Conservation (phyloP, 2,113 vertebrate genomes). For the Sebastes fasciatus region DNA sequence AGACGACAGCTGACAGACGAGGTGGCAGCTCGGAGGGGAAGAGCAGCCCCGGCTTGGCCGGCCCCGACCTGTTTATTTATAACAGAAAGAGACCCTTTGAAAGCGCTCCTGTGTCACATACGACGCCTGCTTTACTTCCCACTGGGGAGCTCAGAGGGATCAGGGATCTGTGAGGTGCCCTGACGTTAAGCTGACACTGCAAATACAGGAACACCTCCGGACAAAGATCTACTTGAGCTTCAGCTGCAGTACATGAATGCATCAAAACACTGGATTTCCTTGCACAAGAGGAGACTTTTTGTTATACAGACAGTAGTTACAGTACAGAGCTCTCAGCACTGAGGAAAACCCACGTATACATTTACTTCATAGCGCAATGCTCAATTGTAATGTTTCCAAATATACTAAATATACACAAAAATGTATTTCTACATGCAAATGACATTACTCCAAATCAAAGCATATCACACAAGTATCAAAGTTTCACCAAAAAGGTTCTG, state of each 20-base stretch:
- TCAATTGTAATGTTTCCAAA: not conserved
- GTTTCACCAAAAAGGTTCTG: not conserved
- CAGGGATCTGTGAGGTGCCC: conserved; percentile 37
- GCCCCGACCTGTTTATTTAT: conserved; percentile 78
- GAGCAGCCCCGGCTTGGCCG: conserved; percentile 43
- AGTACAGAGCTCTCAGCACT: not conserved
- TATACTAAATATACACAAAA: not conserved
- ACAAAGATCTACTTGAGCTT: not conserved
- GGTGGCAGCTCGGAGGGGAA: conserved; percentile 61
- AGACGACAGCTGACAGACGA: conserved; percentile 84
- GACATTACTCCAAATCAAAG: not conserved
- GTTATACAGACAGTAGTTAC: not conserved
- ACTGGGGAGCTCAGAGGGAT: conserved; percentile 21
- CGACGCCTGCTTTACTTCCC: conserved; percentile 63
- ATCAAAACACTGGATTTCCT: not conserved
- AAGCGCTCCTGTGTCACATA: conserved; percentile 66
- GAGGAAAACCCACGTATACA: not conserved
- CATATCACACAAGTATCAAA: not conserved
- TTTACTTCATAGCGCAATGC: no score
- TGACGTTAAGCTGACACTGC: not conserved
- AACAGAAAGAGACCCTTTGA: conserved; percentile 69
- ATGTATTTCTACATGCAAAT: not conserved
- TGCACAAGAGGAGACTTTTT: no score
- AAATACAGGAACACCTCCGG: not conserved
- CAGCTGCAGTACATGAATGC: not conserved